phyloP scores from a whole-genome alignment of 2,888 invertebrate genomes.

The Malthinus seriepunctatus region DNA sequence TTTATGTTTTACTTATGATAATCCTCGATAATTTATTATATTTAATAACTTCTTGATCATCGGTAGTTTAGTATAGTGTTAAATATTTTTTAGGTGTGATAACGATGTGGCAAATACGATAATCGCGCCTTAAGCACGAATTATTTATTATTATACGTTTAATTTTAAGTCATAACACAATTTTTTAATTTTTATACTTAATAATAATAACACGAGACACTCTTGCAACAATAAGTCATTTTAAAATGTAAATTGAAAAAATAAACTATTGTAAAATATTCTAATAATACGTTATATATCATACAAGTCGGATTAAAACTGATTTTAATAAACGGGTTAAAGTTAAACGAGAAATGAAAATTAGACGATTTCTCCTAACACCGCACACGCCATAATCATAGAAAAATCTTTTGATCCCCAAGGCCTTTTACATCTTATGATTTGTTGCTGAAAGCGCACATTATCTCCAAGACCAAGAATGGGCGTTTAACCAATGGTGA shows the following conservation, averaged over 20 bases:
- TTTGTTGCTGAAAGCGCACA: constrained; percentile 26
- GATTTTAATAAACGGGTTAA: constrained; percentile 30
- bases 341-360: constrained; percentile 12
- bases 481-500: too few relatives aligned
- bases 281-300: constrained; percentile 30
- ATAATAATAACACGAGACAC: constrained; percentile 7
- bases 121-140: constrained; percentile 5
- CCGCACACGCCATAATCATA: constrained; percentile 30
- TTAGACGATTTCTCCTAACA: constrained; percentile 26
- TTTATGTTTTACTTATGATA: not conserved
- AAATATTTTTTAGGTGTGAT: constrained; percentile 7
- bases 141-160: constrained; percentile 3
- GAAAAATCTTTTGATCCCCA: constrained; percentile 5
- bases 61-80: constrained; percentile 1
- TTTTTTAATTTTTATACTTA: constrained; percentile 10
- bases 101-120: constrained; percentile 7
- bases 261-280: constrained; percentile 16
- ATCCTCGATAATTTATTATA: constrained; percentile 4
- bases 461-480: not conserved
- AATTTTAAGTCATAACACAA: constrained; percentile 9
- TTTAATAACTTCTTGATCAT: constrained; percentile 6
- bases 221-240: constrained; percentile 23
- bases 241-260: constrained; percentile 23
- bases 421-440: constrained; percentile 22
- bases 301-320: constrained; percentile 27